A percentile compares a stretch with the other conserved stretches of the same genome.
phyloP scores from a whole-genome alignment of 2,113 vertebrate genomes.

The Hemiscyllium ocellatum region DNA sequence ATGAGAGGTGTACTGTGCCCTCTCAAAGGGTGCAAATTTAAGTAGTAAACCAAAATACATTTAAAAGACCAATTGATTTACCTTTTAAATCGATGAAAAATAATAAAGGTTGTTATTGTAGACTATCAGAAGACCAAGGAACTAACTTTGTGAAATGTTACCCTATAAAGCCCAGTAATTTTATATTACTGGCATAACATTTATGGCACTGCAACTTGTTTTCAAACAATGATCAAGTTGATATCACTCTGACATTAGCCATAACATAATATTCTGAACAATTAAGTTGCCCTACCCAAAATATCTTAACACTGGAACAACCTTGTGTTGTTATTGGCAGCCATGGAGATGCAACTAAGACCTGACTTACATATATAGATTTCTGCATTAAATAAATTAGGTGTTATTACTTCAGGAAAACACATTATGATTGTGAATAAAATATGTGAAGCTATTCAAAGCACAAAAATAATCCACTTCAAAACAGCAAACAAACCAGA shows the following conservation, averaged over 20 bases:
- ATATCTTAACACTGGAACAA: not conserved
- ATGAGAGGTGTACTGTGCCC: not conserved
- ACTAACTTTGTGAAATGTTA: not conserved
- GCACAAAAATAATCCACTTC: not conserved
- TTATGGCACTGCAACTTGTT: not conserved
- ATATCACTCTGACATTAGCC: not conserved
- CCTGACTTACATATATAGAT: not conserved
- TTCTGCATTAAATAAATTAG: not conserved
- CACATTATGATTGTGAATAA: not conserved
- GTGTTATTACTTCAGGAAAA: not conserved
- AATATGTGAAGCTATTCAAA: not conserved
- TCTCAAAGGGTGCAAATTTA: not conserved
- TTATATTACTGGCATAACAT: not conserved
- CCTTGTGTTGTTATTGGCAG: not conserved
- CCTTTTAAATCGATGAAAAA: not conserved
- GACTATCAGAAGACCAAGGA: not conserved
- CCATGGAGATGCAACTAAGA: not conserved
- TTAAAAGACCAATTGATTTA: not conserved
- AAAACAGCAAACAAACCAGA: not conserved
- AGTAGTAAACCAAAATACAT: not conserved
- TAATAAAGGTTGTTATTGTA: not conserved
- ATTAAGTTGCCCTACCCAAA: not conserved
- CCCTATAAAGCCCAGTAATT: not conserved
- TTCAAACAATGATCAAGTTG: not conserved
- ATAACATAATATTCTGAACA: not conserved